Conservation (phyloP, 2,888 invertebrate genomes). For the Hirtodrosophila duncani region DNA sequence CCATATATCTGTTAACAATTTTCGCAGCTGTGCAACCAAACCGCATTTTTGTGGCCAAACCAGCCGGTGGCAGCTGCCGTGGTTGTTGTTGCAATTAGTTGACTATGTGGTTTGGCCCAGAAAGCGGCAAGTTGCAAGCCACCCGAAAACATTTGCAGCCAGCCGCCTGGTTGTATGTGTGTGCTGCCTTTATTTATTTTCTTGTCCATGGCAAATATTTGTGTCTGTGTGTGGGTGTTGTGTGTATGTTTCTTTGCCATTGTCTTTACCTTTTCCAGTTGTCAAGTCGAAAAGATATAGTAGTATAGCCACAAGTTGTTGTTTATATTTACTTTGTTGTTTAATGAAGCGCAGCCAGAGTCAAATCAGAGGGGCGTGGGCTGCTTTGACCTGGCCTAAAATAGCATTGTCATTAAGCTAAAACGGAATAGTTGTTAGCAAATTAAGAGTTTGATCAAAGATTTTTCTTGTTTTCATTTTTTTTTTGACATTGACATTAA, state of each 20-base stretch:
- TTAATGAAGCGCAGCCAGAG: constrained; percentile 45
- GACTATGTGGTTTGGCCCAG: constrained; percentile 68
- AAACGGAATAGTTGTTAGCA: constrained; percentile 5
- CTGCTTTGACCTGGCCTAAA: constrained; percentile 41
- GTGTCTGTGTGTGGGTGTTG: constrained; percentile 35
- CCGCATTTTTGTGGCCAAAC: constrained; percentile 53
- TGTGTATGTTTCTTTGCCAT: constrained; percentile 35
- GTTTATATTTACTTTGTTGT: constrained; percentile 25
- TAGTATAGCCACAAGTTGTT: constrained; percentile 22
- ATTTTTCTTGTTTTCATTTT: constrained; percentile 8
- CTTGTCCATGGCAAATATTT: constrained; percentile 33
- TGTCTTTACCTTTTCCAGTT: constrained; percentile 38
- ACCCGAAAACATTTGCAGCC: constrained; percentile 30
- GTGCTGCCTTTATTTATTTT: constrained; percentile 25
- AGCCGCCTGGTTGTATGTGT: constrained; percentile 27
- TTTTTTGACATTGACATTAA: constrained; percentile 37
- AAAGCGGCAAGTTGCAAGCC: constrained; percentile 55
- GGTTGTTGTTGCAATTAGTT: constrained; percentile 57
- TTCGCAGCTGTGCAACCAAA: constrained; percentile 41
- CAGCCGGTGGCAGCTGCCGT: constrained; percentile 34
- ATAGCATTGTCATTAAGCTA: constrained; percentile 52
- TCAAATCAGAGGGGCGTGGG: constrained; percentile 27
- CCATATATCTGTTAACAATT: constrained; percentile 5
- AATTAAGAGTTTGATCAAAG: constrained; percentile 17
- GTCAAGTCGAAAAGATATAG: constrained; percentile 25